Evolutionary conservation across 2,888 invertebrate genomes (phyloP), one percentile per base, ranked within the genome.

Genomic region (Aethes cnicana): DNA sequence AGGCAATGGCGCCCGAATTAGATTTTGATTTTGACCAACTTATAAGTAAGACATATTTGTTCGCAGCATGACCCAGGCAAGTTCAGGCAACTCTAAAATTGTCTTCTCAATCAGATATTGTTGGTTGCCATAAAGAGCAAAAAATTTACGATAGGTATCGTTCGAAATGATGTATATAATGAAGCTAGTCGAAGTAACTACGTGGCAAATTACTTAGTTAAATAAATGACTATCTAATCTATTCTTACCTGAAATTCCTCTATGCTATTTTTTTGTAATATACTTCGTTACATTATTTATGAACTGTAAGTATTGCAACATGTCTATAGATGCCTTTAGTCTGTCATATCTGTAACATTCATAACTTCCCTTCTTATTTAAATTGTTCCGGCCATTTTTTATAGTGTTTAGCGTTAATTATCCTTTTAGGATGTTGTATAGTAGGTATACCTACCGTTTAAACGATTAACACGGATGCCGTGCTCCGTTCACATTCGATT

Each of bases 351-450:
- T 52, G 28, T 39, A 53, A 33, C 17, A 28, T 33, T 54, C 48
- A 35, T 35, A 48, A 48, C 60, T 69, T 69, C 64, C 66, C 73
- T 74, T 79, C 63, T 70, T 76, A 80, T 84, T 73, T 69, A 70
- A 82, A 82, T 78, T 63, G 74, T 81, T 87, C 88, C 88, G 88
- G 84, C 88, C 87, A 87, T 88, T 86, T 87, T 87, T 71, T 70
- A 78, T 87, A 88, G 84, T 66, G 59, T 69, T 68, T 81, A 84
- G 79, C 70, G 56, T 75, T 71, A 68, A 58, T 64, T 70, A 66
- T 56, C 59, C 49, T 42, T 57, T 58, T 57, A 53, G 57, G 56
- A 48, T 28, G 25, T 42, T 55, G 57, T 50, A 54, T 59, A 58
- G 57, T n/a, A n/a, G n/a, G n/a, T 58, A 37, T 56, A 59, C 56